Evolutionary conservation across 2,888 invertebrate species (phyloP).

Genomic region (Protophormia terraenovae): DNA sequence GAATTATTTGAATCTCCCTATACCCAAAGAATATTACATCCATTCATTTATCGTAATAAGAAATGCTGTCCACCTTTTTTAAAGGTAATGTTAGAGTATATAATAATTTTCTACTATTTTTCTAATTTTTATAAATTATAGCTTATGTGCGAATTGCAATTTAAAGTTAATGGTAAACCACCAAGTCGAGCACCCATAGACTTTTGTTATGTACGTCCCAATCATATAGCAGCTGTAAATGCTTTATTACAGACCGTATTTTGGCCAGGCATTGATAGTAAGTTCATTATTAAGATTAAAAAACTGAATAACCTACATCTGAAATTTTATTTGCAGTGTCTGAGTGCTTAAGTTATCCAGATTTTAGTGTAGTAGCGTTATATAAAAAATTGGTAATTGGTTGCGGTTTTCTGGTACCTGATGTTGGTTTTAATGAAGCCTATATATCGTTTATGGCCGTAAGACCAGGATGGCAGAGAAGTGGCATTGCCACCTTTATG

Average conservation of each 20-base stretch:
- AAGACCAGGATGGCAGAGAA: slow-evolving; percentile 92
- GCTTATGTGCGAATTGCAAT: slow-evolving; percentile 82
- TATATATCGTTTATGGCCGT: slow-evolving; percentile 95
- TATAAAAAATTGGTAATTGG: slow-evolving; percentile 92
- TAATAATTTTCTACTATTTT: neutral
- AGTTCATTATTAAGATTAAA: no score
- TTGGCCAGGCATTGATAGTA: slow-evolving; percentile 96
- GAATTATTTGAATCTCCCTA: slow-evolving; percentile 86
- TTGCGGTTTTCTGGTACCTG: slow-evolving; percentile 95
- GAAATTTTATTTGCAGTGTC: slow-evolving; percentile 87
- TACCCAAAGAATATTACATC: slow-evolving; percentile 88
- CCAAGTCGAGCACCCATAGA: slow-evolving; percentile 86
- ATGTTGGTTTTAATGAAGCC: slow-evolving; percentile 90
- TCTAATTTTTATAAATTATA: slow-evolving; percentile 46
- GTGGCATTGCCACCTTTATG: slow-evolving; percentile 93
- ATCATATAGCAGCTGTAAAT: slow-evolving; percentile 94
- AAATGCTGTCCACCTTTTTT: slow-evolving; percentile 88
- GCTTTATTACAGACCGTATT: slow-evolving; percentile 91
- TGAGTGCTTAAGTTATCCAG: slow-evolving; percentile 94
- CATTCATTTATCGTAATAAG: slow-evolving; percentile 90
- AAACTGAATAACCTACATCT: no score
- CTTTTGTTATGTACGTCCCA: slow-evolving; percentile 93
- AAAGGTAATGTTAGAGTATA: slow-evolving; percentile 82
- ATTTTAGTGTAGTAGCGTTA: slow-evolving; percentile 93
- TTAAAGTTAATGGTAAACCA: slow-evolving; percentile 77